Evolutionary conservation across 2,888 invertebrate genomes (phyloP).

Genomic region (Choreutis nemorana): DNA sequence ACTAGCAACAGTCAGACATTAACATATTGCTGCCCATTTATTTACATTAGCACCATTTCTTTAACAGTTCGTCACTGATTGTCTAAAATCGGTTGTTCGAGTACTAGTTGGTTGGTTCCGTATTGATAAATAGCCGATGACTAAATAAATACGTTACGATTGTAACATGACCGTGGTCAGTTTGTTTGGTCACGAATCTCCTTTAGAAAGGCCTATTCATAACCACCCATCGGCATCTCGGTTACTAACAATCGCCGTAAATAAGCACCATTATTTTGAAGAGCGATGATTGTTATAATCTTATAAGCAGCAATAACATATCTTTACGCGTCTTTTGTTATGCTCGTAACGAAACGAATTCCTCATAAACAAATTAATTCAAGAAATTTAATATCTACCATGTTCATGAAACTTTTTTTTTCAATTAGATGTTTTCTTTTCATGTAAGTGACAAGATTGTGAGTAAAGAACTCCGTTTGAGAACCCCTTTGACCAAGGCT

Average conservation of each 20-base stretch:
- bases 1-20: constrained; percentile 28
- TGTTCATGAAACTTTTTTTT: too few relatives aligned
- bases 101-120: too few relatives aligned
- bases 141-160: constrained; percentile 56
- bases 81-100: constrained; percentile 43
- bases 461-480: constrained; percentile 21
- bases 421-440: too few relatives aligned
- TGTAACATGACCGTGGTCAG: too few relatives aligned
- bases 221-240: constrained; percentile 1
- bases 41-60: constrained; percentile 64
- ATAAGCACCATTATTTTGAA: too few relatives aligned
- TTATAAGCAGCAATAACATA: too few relatives aligned
- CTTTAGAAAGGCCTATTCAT: constrained; percentile 17
- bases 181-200: constrained; percentile 26
- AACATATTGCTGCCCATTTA: constrained; percentile 59
- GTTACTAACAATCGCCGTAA: neutral
- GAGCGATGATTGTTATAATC: too few relatives aligned
- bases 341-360: too few relatives aligned
- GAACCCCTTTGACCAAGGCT: constrained; percentile 33
- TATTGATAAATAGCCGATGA: constrained; percentile 48
- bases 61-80: constrained; percentile 59
- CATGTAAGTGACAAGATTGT: constrained; percentile 25
- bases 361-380: too few relatives aligned
- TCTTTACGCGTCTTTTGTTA: too few relatives aligned
- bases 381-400: too few relatives aligned